Conservation (phyloP, 2,888 invertebrate genomes). For the Drosophila paracracens region DNA sequence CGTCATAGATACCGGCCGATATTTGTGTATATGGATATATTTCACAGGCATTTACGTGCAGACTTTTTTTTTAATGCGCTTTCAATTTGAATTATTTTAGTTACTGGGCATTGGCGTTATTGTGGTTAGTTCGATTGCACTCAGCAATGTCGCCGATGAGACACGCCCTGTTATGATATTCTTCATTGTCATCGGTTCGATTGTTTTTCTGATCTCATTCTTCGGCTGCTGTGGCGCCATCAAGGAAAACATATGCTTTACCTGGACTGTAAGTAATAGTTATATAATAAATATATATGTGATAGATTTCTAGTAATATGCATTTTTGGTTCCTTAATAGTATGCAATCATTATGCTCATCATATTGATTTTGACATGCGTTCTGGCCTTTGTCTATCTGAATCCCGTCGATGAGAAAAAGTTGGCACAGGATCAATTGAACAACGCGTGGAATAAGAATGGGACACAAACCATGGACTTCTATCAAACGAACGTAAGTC, state of each 20-base stretch:
- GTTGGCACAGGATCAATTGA: constrained; percentile 83
- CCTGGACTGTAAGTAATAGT: constrained; percentile 88
- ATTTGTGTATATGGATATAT: constrained; percentile 21
- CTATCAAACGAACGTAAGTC: constrained; percentile 67
- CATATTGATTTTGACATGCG: constrained; percentile 88
- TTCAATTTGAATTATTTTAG: constrained; percentile 46
- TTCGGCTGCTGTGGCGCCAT: constrained; percentile 96
- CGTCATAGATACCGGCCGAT: constrained; percentile 3
- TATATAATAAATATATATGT: not conserved
- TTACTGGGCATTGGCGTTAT: constrained; percentile 68
- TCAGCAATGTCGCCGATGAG: constrained; percentile 55
- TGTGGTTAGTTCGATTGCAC: constrained; percentile 57
- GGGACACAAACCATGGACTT: constrained; percentile 64
- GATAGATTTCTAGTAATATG: not conserved
- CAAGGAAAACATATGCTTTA: constrained; percentile 93
- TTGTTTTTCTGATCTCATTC: constrained; percentile 92
- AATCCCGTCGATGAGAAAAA: constrained; percentile 42
- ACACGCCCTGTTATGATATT: constrained; percentile 48
- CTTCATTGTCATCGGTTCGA: constrained; percentile 88
- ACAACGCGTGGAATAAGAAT: constrained; percentile 83
- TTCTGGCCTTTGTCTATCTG: constrained; percentile 85
- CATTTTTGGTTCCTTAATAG: constrained; percentile 85
- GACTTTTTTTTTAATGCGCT: not conserved
- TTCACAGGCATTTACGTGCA: not conserved
- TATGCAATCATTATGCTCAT: constrained; percentile 89